Base-by-base conservation (phyloP, 2,888 invertebrate genomes). In the Notodonta dromedarius region DNA sequence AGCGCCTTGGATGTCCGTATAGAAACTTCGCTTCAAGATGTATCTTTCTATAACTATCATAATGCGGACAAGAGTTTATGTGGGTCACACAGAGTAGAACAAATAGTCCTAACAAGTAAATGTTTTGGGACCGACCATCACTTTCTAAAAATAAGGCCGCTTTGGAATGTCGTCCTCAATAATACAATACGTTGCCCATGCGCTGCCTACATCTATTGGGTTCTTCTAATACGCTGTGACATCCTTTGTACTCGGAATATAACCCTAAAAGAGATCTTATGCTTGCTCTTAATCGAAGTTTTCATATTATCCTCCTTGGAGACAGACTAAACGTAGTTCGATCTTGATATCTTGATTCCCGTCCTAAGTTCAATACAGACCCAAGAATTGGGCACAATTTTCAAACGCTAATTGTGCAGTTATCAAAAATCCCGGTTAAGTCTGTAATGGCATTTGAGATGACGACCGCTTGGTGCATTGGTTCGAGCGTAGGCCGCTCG, bases 371-470 rank as follows among this genome's bases (percentile, higher is more conserved):
- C 13, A 48, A 48, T 48, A 11, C 5, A 1, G 6, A 5, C 35
- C 40, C 14, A 46, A 48, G 46, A n/a, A 35, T 57, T 65, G 24
- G 24, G 14, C 1, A 8, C 11, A 42, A 53, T 40, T 42, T 42
- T 42, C 9, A 42, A 42, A 42, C 35, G 4, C 85, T 89, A 67
- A 94, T 94, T 62, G 93, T 94, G 82, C 97, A 97, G 67, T 94
- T 94, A 0, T 96, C 95, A 12, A 97, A 24, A 24, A 24, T 24
- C 2, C 24, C 2, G 24, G 24, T 2, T 24, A 24, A 24, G 24
- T 24, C 24, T 24, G 24, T 24, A 24, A 24, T 24, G 24, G 24
- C 24, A 24, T 24, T 24, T 24, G 24, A 24, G 24, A 24, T 24
- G 24, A 24, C 24, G 24, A 24, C 24, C 24, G 24, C 24, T 24